Percentiles rank a stretch among this genome's conserved stretches.
These are phyloP conservation scores for Chirona hameri DNA, from an alignment of 2,888 invertebrate genomes.

Conservation along the genomic window DNA sequence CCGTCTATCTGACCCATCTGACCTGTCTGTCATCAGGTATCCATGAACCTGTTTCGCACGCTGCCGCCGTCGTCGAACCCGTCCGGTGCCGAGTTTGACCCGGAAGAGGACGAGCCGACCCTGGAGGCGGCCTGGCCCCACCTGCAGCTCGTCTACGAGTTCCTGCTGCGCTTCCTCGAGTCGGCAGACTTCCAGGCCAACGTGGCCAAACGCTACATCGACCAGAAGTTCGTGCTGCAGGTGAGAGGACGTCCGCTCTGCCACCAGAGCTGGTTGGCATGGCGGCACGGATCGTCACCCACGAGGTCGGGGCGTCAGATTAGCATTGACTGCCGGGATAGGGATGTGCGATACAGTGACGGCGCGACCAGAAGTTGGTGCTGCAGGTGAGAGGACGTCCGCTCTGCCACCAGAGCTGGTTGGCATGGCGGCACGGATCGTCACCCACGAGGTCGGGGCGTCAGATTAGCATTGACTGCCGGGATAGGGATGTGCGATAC, in stretches of 20 bases:
- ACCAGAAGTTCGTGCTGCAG: constrained; percentile 92
- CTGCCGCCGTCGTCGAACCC: constrained; percentile 82
- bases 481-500: too few relatives aligned
- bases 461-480: too few relatives aligned
- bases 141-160: constrained; percentile 71
- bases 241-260: constrained; percentile 50
- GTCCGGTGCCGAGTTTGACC: constrained; percentile 80
- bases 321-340: too few relatives aligned
- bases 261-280: too few relatives aligned
- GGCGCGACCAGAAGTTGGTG: constrained; percentile 88
- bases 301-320: too few relatives aligned
- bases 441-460: too few relatives aligned
- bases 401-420: too few relatives aligned
- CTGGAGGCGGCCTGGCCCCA: constrained; percentile 94
- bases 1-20: too few relatives aligned
- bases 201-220: constrained; percentile 87
- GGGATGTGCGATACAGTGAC: too few relatives aligned
- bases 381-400: constrained; percentile 62
- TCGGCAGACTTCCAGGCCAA: constrained; percentile 89
- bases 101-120: constrained; percentile 93
- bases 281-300: too few relatives aligned
- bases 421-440: too few relatives aligned
- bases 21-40: constrained; percentile 57
- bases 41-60: constrained; percentile 81
- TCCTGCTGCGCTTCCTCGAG: constrained; percentile 72